Evolutionary conservation across 2,888 invertebrate genomes (phyloP).

Genomic region (Drosophila pegasa): DNA sequence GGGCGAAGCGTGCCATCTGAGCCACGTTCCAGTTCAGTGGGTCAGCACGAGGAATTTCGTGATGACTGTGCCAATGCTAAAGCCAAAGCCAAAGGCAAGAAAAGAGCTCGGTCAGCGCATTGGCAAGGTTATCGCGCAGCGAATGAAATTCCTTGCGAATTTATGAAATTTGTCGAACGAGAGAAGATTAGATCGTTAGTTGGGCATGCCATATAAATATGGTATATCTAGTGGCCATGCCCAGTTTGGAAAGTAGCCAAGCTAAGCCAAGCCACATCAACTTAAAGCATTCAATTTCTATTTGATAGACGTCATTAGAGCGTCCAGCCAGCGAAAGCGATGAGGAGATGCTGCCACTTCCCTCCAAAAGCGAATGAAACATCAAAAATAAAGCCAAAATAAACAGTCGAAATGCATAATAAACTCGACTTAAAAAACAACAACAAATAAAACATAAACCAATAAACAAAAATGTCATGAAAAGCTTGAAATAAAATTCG

Average conservation of each 20-base stretch:
- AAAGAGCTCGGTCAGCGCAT: background rate
- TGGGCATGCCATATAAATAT: background rate
- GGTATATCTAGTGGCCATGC: constrained; percentile 12
- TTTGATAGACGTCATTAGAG: constrained; percentile 56
- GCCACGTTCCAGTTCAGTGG: constrained; percentile 45
- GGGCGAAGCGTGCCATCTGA: constrained; percentile 52
- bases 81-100: constrained; percentile 1
- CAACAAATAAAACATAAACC: background rate
- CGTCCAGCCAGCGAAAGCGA: constrained; percentile 57
- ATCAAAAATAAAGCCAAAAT: constrained; percentile 13
- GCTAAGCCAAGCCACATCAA: constrained; percentile 18
- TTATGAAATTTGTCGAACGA: background rate
- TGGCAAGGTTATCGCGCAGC: constrained; percentile 2
- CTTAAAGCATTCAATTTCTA: constrained; percentile 48
- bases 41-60: constrained; percentile 42
- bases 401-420: background rate
- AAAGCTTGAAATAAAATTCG: background rate
- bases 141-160: background rate
- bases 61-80: constrained; percentile 29
- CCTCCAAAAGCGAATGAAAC: constrained; percentile 9
- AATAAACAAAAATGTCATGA: background rate
- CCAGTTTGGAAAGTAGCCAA: constrained; percentile 46
- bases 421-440: background rate
- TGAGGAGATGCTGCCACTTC: constrained; percentile 13
- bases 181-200: background rate